Evolutionary conservation across 2,888 invertebrate genomes (phyloP), one percentile per base, ranked within the genome.

Genomic region (Hirtodrosophila duncani): DNA sequence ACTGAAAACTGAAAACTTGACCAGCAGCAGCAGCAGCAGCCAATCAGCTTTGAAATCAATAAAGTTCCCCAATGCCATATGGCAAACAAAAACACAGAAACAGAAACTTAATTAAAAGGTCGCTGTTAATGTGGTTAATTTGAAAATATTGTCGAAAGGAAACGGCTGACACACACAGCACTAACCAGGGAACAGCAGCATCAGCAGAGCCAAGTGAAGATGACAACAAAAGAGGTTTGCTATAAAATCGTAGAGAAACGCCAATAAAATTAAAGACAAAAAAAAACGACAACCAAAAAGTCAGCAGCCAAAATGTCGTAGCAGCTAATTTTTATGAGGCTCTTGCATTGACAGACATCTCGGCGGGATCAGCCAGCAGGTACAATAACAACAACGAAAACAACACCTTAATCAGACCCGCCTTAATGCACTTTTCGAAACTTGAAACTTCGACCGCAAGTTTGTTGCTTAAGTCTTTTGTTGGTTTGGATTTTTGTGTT

Each of bases 91-190:
- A 20, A 51, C 52, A 65, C 37, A 69, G 57, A 71, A 66, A n/a
- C n/a, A n/a, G 81, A 70, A 78, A 70, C 81, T 75, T 75, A 75
- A 75, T 75, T 75, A 75, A 75, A 75, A 75, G 81, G 75, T 75
- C 67, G 79, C 79, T 74, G 50, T 80, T 80, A 74, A 77, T 78
- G 79, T 53, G 51, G 81, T 75, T 75, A 81, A 75, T 75, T 75
- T 75, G 63, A 81, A 75, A 75, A 75, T 75, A 81, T 75, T 75
- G 79, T 78, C 81, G 55, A 81, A 69, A 70, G 74, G 78, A 78
- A 81, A 79, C 74, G 50, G 55, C 56, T 30, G 65, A 64, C 56
- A 50, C 50, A 26, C 42, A 39, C 42, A 45, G 23, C 51, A 48
- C 13, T 34, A 11, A 10, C n/a, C n/a, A n/a, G n/a, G n/a, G n/a